Evolutionary conservation across 2,888 invertebrate genomes (phyloP), one percentile per base, ranked within the genome.

Genomic region (Melikaiella ostensackeni): DNA sequence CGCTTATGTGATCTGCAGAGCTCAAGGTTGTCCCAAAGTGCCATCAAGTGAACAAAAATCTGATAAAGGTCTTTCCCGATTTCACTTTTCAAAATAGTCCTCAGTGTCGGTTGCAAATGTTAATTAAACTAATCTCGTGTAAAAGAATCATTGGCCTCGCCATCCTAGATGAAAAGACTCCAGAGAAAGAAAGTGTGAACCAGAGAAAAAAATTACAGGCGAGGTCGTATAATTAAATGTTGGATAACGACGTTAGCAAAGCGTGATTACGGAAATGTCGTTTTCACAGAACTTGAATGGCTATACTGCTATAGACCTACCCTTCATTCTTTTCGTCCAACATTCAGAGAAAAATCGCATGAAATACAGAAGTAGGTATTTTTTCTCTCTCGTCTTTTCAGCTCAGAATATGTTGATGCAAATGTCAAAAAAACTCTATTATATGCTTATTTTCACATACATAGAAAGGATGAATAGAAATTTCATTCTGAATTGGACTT

Each of bases 201-300:
- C 19, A 46, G 42, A 27, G 42, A 27, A 66, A 35, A 63, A 35
- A 63, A 70, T 30, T 64, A 50, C 21, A 50, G 50, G 27, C 70
- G 50, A 70, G 46, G 50, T 70, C 70, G 50, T 27, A 46, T 50
- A 70, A 70, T 70, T 70, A 50, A 27, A 70, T 70, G 46, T 70
- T 70, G 30, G n/a, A 46, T 70, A 70, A 70, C 46, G 46, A 70
- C 27, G 30, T 70, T 70, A 46, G 42, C 24, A 63, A 63, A 35
- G 33, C 63, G 16, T 42, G 42, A 19, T 46, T 50, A 50, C 30
- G 30, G 70, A 70, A 70, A 70, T n/a, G 30, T 70, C 27, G 4
- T 50, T 33, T 6, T 70, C 30, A 70, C 5, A 55, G 30, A 55
- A 70, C 70, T 50, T 50, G 38, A 46, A 30, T 50, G 33, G 30